Percentiles rank a stretch among this genome's conserved stretches.
Evolutionary conservation across 2,113 vertebrate species (phyloP).

Genomic region (Pao palembangensis): DNA sequence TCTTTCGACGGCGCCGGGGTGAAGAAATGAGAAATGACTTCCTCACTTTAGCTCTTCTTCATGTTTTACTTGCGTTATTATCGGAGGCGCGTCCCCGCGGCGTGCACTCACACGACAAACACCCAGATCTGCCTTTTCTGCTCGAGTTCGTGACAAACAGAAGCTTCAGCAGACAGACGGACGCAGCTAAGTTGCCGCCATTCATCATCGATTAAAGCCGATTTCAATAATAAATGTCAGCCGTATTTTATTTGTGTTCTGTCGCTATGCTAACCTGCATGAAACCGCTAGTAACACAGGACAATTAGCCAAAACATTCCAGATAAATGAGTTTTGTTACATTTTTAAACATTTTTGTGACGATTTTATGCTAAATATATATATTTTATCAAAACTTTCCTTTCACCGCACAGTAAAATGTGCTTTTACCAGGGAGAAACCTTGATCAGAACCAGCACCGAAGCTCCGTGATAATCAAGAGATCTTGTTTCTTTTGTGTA

Average conservation of each 20-base stretch:
- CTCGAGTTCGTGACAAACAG: conserved; percentile 33
- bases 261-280: conserved; percentile 35
- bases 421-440: too few relatives aligned
- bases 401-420: too few relatives aligned
- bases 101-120: conserved; percentile 26
- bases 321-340: conserved; percentile 22
- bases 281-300: conserved; percentile 40
- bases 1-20: conserved; percentile 63
- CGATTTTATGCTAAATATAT: too few relatives aligned
- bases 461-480: too few relatives aligned
- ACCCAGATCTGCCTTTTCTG: conserved; percentile 60
- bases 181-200: conserved; percentile 67
- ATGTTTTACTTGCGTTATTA: conserved; percentile 68
- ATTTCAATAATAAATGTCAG: conserved; percentile 70
- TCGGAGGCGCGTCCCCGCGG: conserved; percentile 25
- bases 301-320: conserved; percentile 30
- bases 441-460: too few relatives aligned
- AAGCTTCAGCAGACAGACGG: conserved; percentile 49
- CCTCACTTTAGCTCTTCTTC: conserved; percentile 71
- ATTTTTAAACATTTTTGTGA: not conserved
- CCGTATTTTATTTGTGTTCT: conserved; percentile 60
- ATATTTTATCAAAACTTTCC: too few relatives aligned
- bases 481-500: too few relatives aligned
- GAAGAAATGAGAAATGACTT: conserved; percentile 74
- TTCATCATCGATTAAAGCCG: conserved; percentile 73